Base-by-base conservation (phyloP, 92 coral and sea anemone species). In the Paramuricea clavata region DNA sequence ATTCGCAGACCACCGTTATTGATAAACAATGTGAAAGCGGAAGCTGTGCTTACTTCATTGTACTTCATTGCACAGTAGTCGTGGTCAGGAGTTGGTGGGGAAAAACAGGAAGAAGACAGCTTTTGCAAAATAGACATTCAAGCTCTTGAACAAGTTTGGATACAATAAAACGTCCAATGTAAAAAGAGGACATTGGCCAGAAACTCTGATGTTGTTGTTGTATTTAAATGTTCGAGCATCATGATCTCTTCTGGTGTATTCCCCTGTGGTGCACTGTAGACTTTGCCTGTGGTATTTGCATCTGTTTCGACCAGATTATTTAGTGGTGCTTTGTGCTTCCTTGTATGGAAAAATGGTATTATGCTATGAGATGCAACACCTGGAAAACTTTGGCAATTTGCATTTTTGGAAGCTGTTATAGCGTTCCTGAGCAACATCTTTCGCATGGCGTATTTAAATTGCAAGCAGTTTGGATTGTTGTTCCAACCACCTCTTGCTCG, bases 171-270 rank as follows among this genome's bases (percentile, higher is more conserved):
- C 69, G 26, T 5, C 32, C 69, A 61, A 61, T 61, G 69, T 61
- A 61, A 31, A n/a, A 61, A 61, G 17, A 61, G 69, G 69, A 61
- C 69, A 23, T 61, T 61, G 69, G 69, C 27, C 10, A 61, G 69
- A 61, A 61, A 61, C 35, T 61, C 69, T 19, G n/a, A n/a, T n/a
- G n/a, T n/a, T n/a, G n/a, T n/a, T n/a, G n/a, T n/a, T n/a, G n/a
- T n/a, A n/a, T n/a, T n/a, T n/a, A n/a, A n/a, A n/a, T n/a, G n/a
- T n/a, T n/a, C n/a, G n/a, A n/a, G n/a, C n/a, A n/a, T n/a, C n/a
- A n/a, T n/a, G n/a, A n/a, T n/a, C n/a, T n/a, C n/a, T n/a, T n/a
- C n/a, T n/a, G n/a, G n/a, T n/a, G n/a, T n/a, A n/a, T n/a, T n/a
- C n/a, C n/a, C n/a, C n/a, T n/a, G n/a, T n/a, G n/a, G n/a, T n/a